A percentile compares a stretch with the other conserved stretches of the same genome.
Evolutionary conservation across 2,113 vertebrate genomes (phyloP).

Genomic region (Ahaetulla prasina): DNA sequence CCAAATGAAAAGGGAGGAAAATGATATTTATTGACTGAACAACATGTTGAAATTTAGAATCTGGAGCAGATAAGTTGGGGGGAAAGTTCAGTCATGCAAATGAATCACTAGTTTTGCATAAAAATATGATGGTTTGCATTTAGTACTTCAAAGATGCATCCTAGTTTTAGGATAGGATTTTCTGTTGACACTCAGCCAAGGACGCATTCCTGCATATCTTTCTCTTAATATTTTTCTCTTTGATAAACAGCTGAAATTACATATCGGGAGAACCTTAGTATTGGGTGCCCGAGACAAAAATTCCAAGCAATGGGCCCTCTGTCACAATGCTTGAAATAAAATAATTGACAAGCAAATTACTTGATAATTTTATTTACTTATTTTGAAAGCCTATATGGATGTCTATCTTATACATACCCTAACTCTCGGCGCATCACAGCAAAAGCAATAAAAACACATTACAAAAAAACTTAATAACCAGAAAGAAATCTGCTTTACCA

Average conservation of each 20-base stretch:
- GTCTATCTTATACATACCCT: not conserved
- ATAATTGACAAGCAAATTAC: not conserved
- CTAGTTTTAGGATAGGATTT: not conserved
- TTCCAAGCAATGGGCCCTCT: not conserved
- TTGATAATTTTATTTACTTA: not conserved
- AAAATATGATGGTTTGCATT: not conserved
- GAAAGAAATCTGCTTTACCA: not conserved
- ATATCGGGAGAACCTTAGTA: not conserved
- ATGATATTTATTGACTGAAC: slow-evolving; percentile 38
- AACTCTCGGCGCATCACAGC: not conserved
- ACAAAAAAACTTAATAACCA: not conserved
- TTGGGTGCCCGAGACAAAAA: not conserved
- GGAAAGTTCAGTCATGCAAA: not conserved
- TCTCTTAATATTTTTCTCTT: not conserved
- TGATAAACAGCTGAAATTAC: not conserved
- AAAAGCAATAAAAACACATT: not conserved
- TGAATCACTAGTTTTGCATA: not conserved
- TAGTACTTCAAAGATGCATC: not conserved
- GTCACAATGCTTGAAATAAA: not conserved
- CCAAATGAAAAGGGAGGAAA: slow-evolving; percentile 8
- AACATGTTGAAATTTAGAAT: not conserved
- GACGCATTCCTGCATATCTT: not conserved
- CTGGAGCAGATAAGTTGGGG: not conserved
- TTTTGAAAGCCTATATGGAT: not conserved
- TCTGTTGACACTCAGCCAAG: not conserved